Percentiles rank a stretch among this genome's conserved stretches.
Conservation (phyloP, 2,113 vertebrate genomes). For the Misgurnus anguillicaudatus region DNA sequence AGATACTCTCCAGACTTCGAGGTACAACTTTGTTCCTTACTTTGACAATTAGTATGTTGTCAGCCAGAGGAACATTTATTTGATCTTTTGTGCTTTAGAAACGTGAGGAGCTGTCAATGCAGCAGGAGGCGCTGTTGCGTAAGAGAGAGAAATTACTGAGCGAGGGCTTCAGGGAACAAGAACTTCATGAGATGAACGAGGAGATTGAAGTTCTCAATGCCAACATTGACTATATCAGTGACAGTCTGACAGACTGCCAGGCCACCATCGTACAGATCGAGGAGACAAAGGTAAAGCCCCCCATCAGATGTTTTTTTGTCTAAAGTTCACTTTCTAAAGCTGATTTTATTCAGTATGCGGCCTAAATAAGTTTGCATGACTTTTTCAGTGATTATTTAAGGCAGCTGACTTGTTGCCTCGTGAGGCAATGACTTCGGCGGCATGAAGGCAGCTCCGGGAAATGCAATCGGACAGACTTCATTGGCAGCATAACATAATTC, state of each 20-base stretch:
- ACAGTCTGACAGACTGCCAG: conserved; percentile 95
- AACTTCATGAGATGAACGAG: conserved; percentile 90
- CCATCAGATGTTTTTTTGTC: background rate
- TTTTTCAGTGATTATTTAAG: too few relatives aligned
- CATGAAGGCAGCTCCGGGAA: too few relatives aligned
- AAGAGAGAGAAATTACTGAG: conserved; percentile 83
- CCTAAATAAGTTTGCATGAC: too few relatives aligned
- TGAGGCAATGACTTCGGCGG: too few relatives aligned
- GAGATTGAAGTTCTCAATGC: conserved; percentile 93
- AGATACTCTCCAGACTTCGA: too few relatives aligned
- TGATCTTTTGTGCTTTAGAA: conserved; percentile 75
- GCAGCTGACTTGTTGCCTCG: too few relatives aligned
- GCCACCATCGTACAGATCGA: conserved; percentile 97
- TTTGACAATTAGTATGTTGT: background rate
- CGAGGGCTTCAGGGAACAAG: conserved; percentile 78
- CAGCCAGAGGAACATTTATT: background rate
- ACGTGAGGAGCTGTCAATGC: conserved; percentile 90
- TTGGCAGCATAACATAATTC: too few relatives aligned
- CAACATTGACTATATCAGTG: conserved; percentile 97
- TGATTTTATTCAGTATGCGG: too few relatives aligned
- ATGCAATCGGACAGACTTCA: too few relatives aligned
- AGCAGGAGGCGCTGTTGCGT: conserved; percentile 86
- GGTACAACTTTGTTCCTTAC: background rate
- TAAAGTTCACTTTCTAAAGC: too few relatives aligned
- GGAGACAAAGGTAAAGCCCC: conserved; percentile 86